phyloP scores from a whole-genome alignment of 2,888 invertebrate species.

The Eilema sororculum region DNA sequence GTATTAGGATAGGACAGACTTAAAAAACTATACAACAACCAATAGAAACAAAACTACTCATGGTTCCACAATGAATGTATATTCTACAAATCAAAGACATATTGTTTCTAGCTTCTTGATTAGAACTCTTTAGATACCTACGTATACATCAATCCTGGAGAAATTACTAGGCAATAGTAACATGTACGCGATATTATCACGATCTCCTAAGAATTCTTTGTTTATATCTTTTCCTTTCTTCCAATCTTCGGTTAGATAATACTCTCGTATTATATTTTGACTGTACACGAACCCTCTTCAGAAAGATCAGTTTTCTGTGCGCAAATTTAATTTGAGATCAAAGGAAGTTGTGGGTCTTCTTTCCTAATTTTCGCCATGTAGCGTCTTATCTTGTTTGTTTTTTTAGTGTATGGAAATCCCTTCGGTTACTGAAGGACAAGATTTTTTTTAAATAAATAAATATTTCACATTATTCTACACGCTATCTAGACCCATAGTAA shows the following conservation, averaged over 20 bases:
- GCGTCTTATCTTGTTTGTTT: background rate
- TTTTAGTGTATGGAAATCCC: background rate
- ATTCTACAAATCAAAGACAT: too few relatives aligned
- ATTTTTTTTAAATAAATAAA: too few relatives aligned
- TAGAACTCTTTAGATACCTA: background rate
- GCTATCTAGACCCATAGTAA: too few relatives aligned
- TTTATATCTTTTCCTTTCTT: background rate
- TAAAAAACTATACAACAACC: too few relatives aligned
- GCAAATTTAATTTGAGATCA: conserved; percentile 4
- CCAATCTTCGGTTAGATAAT: conserved; percentile 5
- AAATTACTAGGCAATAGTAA: background rate
- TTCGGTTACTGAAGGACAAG: background rate
- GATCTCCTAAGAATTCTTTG: background rate
- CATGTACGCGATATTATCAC: background rate
- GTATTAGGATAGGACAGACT: too few relatives aligned
- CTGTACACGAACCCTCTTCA: conserved; percentile 4
- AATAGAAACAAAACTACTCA: too few relatives aligned
- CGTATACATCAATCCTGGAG: background rate
- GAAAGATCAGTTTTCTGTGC: background rate
- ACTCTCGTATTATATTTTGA: conserved; percentile 4
- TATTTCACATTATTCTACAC: too few relatives aligned
- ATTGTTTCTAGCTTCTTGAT: background rate
- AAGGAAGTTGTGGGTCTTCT: conserved; percentile 4
- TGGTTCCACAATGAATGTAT: too few relatives aligned
- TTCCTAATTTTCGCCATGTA: background rate